Evolutionary conservation across 1,140 invertebrate genomes (phyloP).

Genomic region (Euwallacea similis): DNA sequence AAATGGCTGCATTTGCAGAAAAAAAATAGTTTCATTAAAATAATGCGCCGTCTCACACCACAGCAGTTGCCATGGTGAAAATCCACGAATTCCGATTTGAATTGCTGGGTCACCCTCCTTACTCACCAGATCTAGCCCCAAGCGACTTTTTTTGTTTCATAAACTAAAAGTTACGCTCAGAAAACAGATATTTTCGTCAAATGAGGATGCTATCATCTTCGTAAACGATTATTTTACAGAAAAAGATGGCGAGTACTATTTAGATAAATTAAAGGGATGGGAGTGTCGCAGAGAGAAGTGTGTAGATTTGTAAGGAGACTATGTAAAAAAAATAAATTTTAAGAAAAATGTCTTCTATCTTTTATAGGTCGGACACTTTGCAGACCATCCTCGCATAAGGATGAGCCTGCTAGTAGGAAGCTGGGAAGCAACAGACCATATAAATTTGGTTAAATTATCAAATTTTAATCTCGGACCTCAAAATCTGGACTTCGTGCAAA

Average conservation of each 20-base stretch:
- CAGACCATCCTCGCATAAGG: background rate
- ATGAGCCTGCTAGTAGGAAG: too few relatives aligned
- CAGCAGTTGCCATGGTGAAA: slow-evolving; percentile 47
- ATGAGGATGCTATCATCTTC: slow-evolving; percentile 40
- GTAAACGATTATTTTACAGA: slow-evolving; percentile 43
- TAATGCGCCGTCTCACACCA: slow-evolving; percentile 43
- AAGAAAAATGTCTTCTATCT: background rate
- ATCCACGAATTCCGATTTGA: slow-evolving; percentile 52
- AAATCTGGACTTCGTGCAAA: too few relatives aligned
- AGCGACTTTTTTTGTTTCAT: slow-evolving; percentile 28
- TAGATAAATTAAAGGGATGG: slow-evolving; percentile 33
- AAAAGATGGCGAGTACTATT: slow-evolving; percentile 33
- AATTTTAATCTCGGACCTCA: too few relatives aligned
- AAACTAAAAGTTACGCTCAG: slow-evolving; percentile 40
- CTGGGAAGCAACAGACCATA: too few relatives aligned
- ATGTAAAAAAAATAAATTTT: slow-evolving; percentile 41
- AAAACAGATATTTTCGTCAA: slow-evolving; percentile 44
- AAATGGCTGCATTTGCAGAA: slow-evolving; percentile 32
- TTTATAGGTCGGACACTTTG: background rate
- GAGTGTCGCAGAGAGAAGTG: slow-evolving; percentile 43
- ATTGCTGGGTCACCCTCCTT: slow-evolving; percentile 40
- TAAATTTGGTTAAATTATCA: background rate
- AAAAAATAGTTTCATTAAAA: slow-evolving; percentile 46
- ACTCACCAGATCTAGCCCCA: slow-evolving; percentile 50
- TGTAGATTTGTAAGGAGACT: slow-evolving; percentile 41